Evolutionary conservation across 2,797 vertebrate species (phyloP).

Genomic region (Sternarchorhynchus goeldii): DNA sequence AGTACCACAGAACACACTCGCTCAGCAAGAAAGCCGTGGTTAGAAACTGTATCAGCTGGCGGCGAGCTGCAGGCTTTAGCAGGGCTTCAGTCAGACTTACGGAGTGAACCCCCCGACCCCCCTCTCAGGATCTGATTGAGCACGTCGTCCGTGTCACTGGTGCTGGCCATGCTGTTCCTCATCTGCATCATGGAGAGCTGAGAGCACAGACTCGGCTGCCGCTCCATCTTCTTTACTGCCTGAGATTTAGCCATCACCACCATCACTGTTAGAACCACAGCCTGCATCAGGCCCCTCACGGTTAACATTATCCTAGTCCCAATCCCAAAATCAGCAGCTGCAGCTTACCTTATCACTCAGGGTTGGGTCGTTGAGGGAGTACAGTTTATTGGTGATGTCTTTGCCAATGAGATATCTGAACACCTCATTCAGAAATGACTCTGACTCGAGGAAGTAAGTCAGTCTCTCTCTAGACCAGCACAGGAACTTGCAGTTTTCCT

Average conservation of each 20-base stretch:
- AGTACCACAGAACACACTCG: not conserved
- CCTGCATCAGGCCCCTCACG: not conserved
- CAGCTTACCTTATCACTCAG: slow-evolving; percentile 92
- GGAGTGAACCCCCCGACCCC: slow-evolving; percentile 81
- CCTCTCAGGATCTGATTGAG: slow-evolving; percentile 90
- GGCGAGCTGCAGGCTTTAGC: not conserved
- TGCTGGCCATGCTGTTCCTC: slow-evolving; percentile 96
- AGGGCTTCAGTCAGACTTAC: slow-evolving; percentile 76
- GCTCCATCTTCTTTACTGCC: slow-evolving; percentile 90
- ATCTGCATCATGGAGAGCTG: slow-evolving; percentile 97
- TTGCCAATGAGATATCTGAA: slow-evolving; percentile 97
- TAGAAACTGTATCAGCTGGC: slow-evolving; percentile 13
- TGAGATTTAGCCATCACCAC: slow-evolving; percentile 57
- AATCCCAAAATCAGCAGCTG: not conserved
- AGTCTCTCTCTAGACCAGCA: slow-evolving; percentile 96
- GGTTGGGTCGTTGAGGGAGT: slow-evolving; percentile 95
- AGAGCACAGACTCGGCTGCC: slow-evolving; percentile 90
- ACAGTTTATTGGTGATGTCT: slow-evolving; percentile 98
- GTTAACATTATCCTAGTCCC: not conserved
- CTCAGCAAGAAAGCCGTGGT: not conserved
- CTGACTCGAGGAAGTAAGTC: slow-evolving; percentile 93
- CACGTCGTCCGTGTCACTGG: slow-evolving; percentile 91
- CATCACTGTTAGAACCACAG: slow-evolving; percentile 13
- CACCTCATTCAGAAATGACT: slow-evolving; percentile 93
- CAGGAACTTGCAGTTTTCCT: slow-evolving; percentile 92